Evolutionary conservation across 1,140 invertebrate genomes (phyloP).

Genomic region (Varroa destructor): DNA sequence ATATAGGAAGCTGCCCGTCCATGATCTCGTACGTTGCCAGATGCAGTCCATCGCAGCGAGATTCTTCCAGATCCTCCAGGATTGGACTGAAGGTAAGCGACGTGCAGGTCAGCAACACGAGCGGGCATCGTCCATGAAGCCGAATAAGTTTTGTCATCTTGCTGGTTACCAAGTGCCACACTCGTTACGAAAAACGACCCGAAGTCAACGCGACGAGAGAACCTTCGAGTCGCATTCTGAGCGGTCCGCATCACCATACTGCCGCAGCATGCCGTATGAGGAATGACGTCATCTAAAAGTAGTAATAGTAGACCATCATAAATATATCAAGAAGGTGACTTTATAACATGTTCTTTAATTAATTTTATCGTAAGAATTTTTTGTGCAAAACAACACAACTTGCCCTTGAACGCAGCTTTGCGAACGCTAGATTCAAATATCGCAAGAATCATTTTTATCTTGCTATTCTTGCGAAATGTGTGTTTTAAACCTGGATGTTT

Average conservation of each 20-base stretch:
- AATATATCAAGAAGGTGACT: too few relatives aligned
- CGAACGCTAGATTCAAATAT: too few relatives aligned
- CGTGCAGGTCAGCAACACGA: constrained; percentile 2
- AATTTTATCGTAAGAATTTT: too few relatives aligned
- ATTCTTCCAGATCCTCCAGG: not conserved
- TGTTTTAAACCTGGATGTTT: too few relatives aligned
- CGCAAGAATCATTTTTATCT: too few relatives aligned
- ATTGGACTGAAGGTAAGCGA: constrained; percentile 20
- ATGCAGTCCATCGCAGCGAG: not conserved
- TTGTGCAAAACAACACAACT: too few relatives aligned
- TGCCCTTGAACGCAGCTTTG: too few relatives aligned
- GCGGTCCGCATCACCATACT: constrained; percentile 17
- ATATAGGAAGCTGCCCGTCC: constrained; percentile 15
- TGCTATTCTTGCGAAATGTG: too few relatives aligned
- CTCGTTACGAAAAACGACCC: constrained; percentile 27
- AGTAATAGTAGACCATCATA: not conserved
- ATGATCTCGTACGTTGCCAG: constrained; percentile 13
- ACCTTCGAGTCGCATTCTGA: not conserved
- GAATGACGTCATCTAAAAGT: constrained; percentile 3
- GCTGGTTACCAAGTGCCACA: not conserved
- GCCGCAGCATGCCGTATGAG: constrained; percentile 18
- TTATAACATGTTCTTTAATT: too few relatives aligned
- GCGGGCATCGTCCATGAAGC: not conserved
- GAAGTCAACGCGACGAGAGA: not conserved
- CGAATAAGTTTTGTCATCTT: not conserved